phyloP scores from a whole-genome alignment of 2,113 vertebrate species.

The Percina caprodes region DNA sequence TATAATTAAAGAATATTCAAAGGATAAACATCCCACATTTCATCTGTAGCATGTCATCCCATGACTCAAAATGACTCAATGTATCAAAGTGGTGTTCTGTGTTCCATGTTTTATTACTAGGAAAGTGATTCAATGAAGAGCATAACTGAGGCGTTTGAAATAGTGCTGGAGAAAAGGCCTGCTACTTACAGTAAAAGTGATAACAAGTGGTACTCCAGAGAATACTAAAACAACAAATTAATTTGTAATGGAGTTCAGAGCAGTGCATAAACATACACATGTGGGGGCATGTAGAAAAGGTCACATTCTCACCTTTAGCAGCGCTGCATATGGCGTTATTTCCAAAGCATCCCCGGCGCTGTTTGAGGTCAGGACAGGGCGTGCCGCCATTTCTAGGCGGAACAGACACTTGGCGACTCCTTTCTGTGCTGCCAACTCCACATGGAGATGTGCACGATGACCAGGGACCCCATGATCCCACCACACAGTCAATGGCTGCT shows the following conservation, averaged over 20 bases:
- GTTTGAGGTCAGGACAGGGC: constrained; percentile 89
- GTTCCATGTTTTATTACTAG: not conserved
- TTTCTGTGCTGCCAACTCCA: constrained; percentile 86
- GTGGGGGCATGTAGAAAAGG: not conserved
- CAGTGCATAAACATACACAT: not conserved
- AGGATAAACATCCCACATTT: not conserved
- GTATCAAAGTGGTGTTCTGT: not conserved
- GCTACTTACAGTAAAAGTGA: constrained; percentile 32
- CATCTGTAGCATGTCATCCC: not conserved
- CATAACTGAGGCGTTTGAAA: constrained; percentile 34
- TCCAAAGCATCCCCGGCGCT: constrained; percentile 89
- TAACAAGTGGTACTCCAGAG: constrained; percentile 22
- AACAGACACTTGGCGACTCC: constrained; percentile 86
- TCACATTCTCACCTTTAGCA: constrained; percentile 81
- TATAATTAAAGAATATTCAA: not conserved
- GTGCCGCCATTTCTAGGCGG: constrained; percentile 88
- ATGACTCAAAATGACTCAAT: not conserved
- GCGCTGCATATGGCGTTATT: constrained; percentile 81
- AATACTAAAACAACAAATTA: constrained; percentile 34
- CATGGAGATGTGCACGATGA: constrained; percentile 87
- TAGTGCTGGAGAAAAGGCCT: constrained; percentile 47
- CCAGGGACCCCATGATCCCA: constrained; percentile 89
- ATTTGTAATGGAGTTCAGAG: constrained; percentile 23
- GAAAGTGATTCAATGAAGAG: constrained; percentile 11
- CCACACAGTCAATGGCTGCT: constrained; percentile 87